Conservation (phyloP, 2,113 vertebrate genomes). For the Oreochromis spilurus region DNA sequence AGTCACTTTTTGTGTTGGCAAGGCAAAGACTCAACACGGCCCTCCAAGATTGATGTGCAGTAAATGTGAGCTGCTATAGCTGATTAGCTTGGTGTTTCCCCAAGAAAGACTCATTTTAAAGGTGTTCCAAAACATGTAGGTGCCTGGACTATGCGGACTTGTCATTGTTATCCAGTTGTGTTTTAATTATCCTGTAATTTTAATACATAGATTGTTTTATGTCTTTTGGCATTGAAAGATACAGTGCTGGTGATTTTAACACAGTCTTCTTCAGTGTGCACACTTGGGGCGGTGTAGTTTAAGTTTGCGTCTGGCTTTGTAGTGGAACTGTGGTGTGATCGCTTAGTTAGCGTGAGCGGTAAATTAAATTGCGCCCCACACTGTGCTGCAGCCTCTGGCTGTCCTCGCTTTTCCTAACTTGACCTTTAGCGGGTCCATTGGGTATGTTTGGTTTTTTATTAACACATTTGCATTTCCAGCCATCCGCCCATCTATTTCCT, state of each 20-base stretch:
- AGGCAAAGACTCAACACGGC: rapidly evolving
- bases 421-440: not conserved
- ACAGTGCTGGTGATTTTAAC: not conserved
- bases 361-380: not conserved
- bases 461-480: not conserved
- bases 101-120: not conserved
- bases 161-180: not conserved
- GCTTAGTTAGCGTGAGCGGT: not conserved
- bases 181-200: not conserved
- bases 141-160: not conserved
- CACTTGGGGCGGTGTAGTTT: not conserved
- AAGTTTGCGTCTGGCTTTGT: not conserved
- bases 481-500: not conserved
- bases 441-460: not conserved
- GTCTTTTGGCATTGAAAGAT: not conserved
- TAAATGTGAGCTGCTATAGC: not conserved
- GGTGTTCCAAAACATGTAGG: not conserved
- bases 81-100: not conserved
- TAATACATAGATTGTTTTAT: not conserved
- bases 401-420: not conserved
- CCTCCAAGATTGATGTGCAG: not conserved
- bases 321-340: not conserved
- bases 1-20: not conserved
- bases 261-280: not conserved
- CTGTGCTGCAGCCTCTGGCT: not conserved